Base-by-base conservation (phyloP, 2,797 vertebrate genomes). In the Schizothorax lantsangensis region DNA sequence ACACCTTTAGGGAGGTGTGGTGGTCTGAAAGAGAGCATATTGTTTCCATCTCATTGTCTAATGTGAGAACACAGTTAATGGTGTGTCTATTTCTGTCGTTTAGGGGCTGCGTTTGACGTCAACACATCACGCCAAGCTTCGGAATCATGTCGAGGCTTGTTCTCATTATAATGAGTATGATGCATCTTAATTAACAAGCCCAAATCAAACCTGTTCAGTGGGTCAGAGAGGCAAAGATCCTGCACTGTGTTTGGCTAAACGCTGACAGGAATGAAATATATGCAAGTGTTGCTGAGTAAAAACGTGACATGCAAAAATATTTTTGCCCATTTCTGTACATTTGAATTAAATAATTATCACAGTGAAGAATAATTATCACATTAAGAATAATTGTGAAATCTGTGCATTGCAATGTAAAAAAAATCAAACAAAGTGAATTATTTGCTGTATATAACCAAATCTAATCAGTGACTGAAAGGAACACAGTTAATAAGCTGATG, bases 31-130 rank as follows among this genome's bases (percentile, higher is more conserved):
- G 26, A 81, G 57, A 88, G 85, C 88, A 87, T 90, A 74, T 87
- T 87, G 79, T 85, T 88, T 88, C 74, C 73, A 84, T 86, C 84
- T 89, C 59, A 79, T 83, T 83, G 74, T 82, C 86, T 89, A 85
- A 88, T 89, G 84, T 81, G 88, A 85, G 88, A 86, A 83, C 84
- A 89, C 86, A 88, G 52, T 66, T 77, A 66, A 85, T 66, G 47
- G 38, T 71, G 54, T 74, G 86, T 78, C 81, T 88, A 79, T 86
- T 81, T 80, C 71, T 88, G 84, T 68, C 33, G 38, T 89, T 86
- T 64, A 79, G 66, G 49, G 38, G 59, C 85, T 85, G 33, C 5
- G 72, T 21, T 88, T 89, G 89, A 89, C 75, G 87, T 88, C 87
- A 90, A 85, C 40, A 66, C 75, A 57, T 86, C 79, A 88, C 30